Percentiles rank a stretch among this genome's conserved stretches.
These are phyloP conservation scores for Polydesmus complanatus DNA, from an alignment of 2,888 invertebrate genomes.

Conservation along the genomic window DNA sequence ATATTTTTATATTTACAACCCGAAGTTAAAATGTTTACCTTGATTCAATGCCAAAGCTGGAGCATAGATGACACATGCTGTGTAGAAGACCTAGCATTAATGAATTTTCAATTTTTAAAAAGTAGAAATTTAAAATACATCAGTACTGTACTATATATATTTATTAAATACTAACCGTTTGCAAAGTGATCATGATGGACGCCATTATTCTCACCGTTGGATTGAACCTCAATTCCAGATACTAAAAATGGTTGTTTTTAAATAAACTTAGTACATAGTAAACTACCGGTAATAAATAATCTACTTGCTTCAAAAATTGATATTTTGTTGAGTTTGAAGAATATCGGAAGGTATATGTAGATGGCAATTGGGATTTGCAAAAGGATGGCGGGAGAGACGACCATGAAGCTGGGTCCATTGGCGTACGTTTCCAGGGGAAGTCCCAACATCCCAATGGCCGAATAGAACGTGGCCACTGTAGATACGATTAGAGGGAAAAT, in stretches of 20 bases:
- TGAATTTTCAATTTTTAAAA: neutral
- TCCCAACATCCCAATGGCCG: constrained; percentile 7
- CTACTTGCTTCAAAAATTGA: constrained; percentile 6
- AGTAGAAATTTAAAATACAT: neutral
- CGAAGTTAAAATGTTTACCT: neutral
- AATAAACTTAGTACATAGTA: neutral
- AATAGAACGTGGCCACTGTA: neutral
- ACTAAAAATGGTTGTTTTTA: neutral
- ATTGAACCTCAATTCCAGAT: constrained; percentile 2
- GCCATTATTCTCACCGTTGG: neutral
- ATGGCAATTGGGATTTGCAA: neutral
- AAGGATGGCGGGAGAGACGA: neutral
- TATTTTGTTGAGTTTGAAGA: constrained; percentile 1
- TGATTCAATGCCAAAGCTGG: constrained; percentile 6
- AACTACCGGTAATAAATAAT: neutral
- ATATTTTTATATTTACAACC: too few species aligned
- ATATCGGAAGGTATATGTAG: neutral
- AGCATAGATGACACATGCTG: constrained; percentile 2
- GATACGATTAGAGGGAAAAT: constrained; percentile 1
- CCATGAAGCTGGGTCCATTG: constrained; percentile 4
- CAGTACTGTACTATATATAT: neutral
- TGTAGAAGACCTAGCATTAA: neutral
- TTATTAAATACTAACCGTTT: neutral
- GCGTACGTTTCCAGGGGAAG: neutral
- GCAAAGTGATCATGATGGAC: neutral